phyloP scores from a whole-genome alignment of 2,888 invertebrate genomes.

The Thumatha senex region DNA sequence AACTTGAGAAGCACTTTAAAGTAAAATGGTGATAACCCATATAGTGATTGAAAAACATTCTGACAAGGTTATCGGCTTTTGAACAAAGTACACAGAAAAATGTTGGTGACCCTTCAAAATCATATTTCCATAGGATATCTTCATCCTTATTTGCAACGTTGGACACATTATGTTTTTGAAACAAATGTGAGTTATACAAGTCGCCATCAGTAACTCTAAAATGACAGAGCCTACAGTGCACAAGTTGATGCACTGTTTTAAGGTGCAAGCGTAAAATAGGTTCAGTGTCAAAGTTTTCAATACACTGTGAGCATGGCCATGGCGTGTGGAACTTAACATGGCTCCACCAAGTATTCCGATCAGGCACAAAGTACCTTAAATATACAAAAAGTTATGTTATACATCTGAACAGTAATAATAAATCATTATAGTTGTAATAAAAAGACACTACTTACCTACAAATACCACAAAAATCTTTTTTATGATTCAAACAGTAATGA shows the following conservation, averaged over 20 bases:
- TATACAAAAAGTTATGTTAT: background rate
- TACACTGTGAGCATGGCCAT: conserved; percentile 77
- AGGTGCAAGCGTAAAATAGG: conserved; percentile 60
- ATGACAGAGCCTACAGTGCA: conserved; percentile 74
- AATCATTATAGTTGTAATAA: background rate
- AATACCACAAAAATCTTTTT: conserved; percentile 78
- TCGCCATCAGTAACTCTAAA: conserved; percentile 67
- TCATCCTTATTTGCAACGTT: conserved; percentile 56
- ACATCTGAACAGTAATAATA: background rate
- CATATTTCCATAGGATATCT: conserved; percentile 64
- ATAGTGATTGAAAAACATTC: conserved; percentile 69
- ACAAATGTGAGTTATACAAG: conserved; percentile 64
- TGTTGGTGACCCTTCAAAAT: conserved; percentile 52
- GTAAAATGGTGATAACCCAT: conserved; percentile 76
- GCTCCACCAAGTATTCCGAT: conserved; percentile 62
- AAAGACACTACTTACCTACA: conserved; percentile 59
- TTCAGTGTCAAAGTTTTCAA: conserved; percentile 60
- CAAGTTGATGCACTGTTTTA: conserved; percentile 58
- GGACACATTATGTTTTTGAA: conserved; percentile 69
- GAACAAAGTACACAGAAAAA: conserved; percentile 68
- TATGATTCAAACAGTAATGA: conserved; percentile 79
- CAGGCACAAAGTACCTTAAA: conserved; percentile 73
- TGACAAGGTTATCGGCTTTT: conserved; percentile 53
- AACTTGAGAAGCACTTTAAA: conserved; percentile 66
- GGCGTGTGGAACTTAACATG: conserved; percentile 72